Percentiles rank a stretch among this genome's conserved stretches.
phyloP scores from a whole-genome alignment of 2,888 invertebrate species.

The Galeruca laticollis region DNA sequence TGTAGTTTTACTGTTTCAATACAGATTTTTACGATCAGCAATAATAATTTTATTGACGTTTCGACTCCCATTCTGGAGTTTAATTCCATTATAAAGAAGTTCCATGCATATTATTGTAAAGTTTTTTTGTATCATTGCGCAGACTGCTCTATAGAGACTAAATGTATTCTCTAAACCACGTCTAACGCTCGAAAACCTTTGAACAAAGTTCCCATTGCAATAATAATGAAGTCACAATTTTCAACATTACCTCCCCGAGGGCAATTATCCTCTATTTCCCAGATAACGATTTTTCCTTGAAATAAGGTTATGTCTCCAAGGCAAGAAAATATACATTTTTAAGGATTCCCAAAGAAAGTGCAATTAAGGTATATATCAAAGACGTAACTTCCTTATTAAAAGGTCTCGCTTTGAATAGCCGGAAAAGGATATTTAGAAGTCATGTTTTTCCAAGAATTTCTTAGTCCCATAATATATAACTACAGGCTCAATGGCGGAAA shows the following conservation, averaged over 20 bases:
- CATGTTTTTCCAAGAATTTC: neutral
- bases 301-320: constrained; percentile 14
- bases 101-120: too few species aligned
- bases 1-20: too few species aligned
- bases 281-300: constrained; percentile 12
- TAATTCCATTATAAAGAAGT: too few species aligned
- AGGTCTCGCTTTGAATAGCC: constrained; percentile 1
- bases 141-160: too few species aligned
- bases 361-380: constrained; percentile 3
- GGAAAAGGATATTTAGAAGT: neutral
- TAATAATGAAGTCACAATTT: constrained; percentile 15
- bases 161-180: too few species aligned
- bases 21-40: too few species aligned
- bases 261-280: constrained; percentile 18
- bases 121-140: too few species aligned
- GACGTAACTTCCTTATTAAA: neutral
- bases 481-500: too few species aligned
- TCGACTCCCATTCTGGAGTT: too few species aligned
- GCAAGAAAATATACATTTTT: constrained; percentile 10
- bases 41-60: too few species aligned
- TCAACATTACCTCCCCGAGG: constrained; percentile 1
- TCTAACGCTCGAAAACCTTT: too few species aligned
- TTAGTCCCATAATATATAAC: too few species aligned
- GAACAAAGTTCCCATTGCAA: neutral
- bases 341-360: constrained; percentile 1